These are phyloP conservation scores for Tenthredo amoena DNA, from an alignment of 2,888 invertebrate species.

Conservation along the genomic window DNA sequence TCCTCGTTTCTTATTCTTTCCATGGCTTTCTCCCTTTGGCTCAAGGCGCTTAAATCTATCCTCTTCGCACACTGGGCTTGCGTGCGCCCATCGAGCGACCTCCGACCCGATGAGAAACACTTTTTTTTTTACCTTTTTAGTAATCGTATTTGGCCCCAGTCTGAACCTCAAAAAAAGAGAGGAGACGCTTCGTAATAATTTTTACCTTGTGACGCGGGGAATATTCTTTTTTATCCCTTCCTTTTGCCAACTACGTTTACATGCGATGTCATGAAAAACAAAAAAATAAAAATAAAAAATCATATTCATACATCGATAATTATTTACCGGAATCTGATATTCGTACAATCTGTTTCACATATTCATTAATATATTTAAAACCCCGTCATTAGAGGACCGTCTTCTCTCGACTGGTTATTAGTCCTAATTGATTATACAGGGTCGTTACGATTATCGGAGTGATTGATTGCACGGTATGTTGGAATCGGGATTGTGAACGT, in stretches of 20 bases:
- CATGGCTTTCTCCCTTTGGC: slow-evolving; percentile 20
- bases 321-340: not conserved
- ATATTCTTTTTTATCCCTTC: not conserved
- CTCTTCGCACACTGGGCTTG: slow-evolving; percentile 67
- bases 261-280: too few relatives aligned
- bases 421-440: slow-evolving; percentile 34
- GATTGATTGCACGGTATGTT: slow-evolving; percentile 21
- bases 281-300: too few relatives aligned
- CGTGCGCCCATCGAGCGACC: slow-evolving; percentile 72
- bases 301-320: not conserved
- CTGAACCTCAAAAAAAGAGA: not conserved
- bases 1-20: slow-evolving; percentile 54
- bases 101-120: slow-evolving; percentile 72
- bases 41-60: slow-evolving; percentile 60
- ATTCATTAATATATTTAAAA: not conserved
- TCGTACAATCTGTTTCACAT: not conserved
- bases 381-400: slow-evolving; percentile 2
- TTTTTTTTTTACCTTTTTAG: slow-evolving; percentile 63
- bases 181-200: not conserved
- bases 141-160: slow-evolving; percentile 31
- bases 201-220: not conserved
- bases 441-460: not conserved
- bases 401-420: slow-evolving; percentile 19
- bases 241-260: not conserved
- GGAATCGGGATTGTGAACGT: not conserved